phyloP scores from a whole-genome alignment of 2,113 vertebrate species.

The Nicator chloris region DNA sequence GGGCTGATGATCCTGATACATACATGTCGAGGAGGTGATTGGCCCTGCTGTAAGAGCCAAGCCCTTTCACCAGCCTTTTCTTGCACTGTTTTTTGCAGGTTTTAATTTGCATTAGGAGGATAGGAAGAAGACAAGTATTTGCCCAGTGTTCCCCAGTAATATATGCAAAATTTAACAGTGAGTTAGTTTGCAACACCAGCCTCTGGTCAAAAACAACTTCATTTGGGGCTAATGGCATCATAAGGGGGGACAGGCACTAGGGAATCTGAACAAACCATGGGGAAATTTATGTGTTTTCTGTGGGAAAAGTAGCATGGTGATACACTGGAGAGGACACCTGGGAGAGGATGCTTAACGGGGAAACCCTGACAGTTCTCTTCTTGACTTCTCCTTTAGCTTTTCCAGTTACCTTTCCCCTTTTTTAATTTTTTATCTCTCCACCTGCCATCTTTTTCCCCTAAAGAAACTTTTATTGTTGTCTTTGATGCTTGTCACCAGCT shows the following conservation, averaged over 20 bases:
- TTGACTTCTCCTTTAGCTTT: not conserved
- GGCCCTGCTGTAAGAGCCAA: not conserved
- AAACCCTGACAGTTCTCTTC: not conserved
- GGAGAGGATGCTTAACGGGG: not conserved
- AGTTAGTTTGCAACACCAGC: not conserved
- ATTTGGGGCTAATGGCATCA: rapidly evolving
- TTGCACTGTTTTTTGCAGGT: not conserved
- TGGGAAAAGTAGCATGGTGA: not conserved
- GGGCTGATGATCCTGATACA: too few species aligned
- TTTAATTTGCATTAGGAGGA: not conserved
- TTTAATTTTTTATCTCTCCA: not conserved
- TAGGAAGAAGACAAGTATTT: not conserved
- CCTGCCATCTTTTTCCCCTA: rapidly evolving
- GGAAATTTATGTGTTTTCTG: not conserved
- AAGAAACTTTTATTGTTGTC: not conserved
- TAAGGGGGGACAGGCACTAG: not conserved
- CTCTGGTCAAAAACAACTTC: not conserved
- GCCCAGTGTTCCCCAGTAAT: rapidly evolving
- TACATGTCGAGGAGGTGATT: not conserved
- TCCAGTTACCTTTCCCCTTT: not conserved
- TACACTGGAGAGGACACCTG: not conserved
- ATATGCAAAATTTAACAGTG: not conserved
- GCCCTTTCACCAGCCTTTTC: not conserved
- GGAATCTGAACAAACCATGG: not conserved
- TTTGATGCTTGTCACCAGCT: not conserved